Evolutionary conservation across 2,797 vertebrate species (phyloP).

Genomic region (Hemibagrus guttatus): DNA sequence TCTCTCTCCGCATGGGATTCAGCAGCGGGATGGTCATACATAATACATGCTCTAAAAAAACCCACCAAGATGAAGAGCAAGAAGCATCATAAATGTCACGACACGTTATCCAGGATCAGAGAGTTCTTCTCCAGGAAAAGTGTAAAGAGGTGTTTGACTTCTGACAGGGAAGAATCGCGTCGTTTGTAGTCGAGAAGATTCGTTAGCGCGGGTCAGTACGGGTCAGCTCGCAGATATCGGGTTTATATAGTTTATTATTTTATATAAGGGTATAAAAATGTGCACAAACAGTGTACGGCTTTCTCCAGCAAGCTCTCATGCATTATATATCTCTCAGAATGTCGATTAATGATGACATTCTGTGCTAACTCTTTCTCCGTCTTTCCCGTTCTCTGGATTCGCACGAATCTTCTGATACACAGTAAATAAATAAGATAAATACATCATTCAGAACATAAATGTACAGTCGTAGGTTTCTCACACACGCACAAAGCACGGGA

Average conservation of each 20-base stretch:
- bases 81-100: conserved; percentile 56
- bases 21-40: conserved; percentile 69
- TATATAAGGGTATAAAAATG: neutral
- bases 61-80: conserved; percentile 57
- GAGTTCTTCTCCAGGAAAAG: conserved; percentile 49
- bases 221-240: neutral
- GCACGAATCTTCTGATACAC: neutral
- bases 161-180: neutral
- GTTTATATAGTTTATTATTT: neutral
- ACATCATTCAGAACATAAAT: neutral
- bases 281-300: neutral
- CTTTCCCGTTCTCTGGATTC: neutral
- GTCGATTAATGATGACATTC: neutral
- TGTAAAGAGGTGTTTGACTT: neutral
- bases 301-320: neutral
- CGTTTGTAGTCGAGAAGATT: neutral
- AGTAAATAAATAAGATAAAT: neutral
- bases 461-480: neutral
- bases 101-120: conserved; percentile 56
- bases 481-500: neutral
- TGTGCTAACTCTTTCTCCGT: neutral
- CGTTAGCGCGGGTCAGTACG: neutral
- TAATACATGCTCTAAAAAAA: conserved; percentile 69
- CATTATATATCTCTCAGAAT: neutral
- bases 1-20: conserved; percentile 60